phyloP scores from a whole-genome alignment of 37 sponge, comb jelly and placozoan genomes.

The Corticium candelabrum region DNA sequence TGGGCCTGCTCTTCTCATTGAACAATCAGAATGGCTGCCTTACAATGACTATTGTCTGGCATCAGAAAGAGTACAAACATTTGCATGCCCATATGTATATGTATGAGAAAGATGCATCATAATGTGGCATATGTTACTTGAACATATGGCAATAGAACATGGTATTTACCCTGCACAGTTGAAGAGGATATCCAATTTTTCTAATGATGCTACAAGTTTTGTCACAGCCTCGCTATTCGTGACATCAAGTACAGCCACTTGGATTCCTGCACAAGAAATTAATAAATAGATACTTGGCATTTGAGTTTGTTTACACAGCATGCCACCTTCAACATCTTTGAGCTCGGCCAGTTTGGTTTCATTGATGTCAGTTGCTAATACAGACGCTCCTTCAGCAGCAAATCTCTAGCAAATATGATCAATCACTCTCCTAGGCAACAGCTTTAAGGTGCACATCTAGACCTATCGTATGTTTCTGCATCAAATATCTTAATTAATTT shows the following conservation, averaged over 20 bases:
- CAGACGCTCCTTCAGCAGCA: constrained; percentile 47
- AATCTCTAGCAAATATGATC: no score
- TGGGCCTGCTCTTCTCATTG: no score
- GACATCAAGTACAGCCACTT: constrained; percentile 38
- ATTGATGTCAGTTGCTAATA: constrained; percentile 76
- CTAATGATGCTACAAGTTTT: not conserved
- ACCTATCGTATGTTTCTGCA: no score
- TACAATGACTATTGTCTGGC: no score
- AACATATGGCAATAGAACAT: not conserved
- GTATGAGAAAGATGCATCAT: not conserved
- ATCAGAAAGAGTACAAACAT: no score
- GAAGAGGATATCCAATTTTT: not conserved
- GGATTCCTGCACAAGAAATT: constrained; percentile 12
- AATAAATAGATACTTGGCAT: not conserved
- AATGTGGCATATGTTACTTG: not conserved
- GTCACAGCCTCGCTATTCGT: constrained; percentile 32
- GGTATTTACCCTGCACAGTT: not conserved
- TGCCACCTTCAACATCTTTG: constrained; percentile 18
- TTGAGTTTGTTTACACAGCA: constrained; percentile 8
- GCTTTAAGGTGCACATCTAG: no score
- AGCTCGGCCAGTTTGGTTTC: constrained; percentile 42
- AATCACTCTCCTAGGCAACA: no score
- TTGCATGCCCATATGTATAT: no score
- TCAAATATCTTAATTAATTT: no score
- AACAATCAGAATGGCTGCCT: no score